Percentiles rank a stretch among this genome's conserved stretches.
These are phyloP conservation scores for Seira sanloemensis DNA, from an alignment of 2,888 invertebrate genomes.

Conservation along the genomic window DNA sequence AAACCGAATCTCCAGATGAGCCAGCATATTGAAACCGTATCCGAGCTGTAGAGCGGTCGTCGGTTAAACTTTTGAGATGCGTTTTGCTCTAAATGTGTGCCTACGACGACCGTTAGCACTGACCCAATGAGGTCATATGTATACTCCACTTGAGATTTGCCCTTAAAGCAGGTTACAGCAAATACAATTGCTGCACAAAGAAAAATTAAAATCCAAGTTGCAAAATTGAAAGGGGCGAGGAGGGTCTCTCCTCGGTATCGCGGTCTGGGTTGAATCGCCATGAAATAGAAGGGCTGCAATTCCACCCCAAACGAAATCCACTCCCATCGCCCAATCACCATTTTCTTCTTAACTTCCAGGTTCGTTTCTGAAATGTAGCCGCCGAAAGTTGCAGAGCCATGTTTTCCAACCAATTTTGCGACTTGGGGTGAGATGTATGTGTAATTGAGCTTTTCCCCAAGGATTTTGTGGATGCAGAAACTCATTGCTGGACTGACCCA, in stretches of 20 bases:
- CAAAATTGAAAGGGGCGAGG: background rate
- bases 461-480: background rate
- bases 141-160: too few relatives aligned
- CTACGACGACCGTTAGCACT: background rate
- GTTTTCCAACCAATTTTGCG: background rate
- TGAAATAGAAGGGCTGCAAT: background rate
- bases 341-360: background rate
- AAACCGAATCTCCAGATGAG: background rate
- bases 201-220: background rate
- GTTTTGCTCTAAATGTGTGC: background rate
- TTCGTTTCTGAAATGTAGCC: background rate
- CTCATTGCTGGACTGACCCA: background rate
- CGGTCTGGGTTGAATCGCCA: background rate
- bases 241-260: background rate
- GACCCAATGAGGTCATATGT: background rate
- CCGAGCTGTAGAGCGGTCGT: background rate
- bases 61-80: background rate
- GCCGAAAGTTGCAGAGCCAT: background rate
- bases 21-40: background rate
- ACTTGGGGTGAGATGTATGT: background rate
- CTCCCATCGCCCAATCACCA: background rate
- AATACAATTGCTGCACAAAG: background rate
- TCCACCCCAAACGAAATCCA: background rate
- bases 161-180: background rate
- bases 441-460: background rate